Evolutionary conservation across 2,888 invertebrate species (phyloP).

Genomic region (Leptarthrus brevirostris): DNA sequence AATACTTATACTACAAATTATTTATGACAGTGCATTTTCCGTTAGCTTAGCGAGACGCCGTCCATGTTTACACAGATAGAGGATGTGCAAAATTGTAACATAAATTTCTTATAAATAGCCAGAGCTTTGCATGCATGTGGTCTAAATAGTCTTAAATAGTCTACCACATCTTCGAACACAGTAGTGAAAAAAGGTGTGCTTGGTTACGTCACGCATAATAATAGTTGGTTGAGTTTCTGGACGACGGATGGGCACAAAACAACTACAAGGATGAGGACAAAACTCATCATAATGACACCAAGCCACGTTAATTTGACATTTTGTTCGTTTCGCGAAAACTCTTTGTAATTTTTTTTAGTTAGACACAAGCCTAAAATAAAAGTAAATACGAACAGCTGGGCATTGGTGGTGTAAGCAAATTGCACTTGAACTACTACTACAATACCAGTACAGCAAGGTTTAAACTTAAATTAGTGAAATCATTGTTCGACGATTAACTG

Average conservation of each 20-base stretch:
- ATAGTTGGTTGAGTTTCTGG: not conserved
- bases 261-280: not conserved
- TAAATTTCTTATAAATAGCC: not conserved
- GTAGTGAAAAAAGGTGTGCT: not conserved
- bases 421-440: too few relatives aligned
- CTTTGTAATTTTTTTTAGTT: not conserved
- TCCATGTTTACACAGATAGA: not conserved
- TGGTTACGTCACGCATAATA: not conserved
- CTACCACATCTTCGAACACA: not conserved
- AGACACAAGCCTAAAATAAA: not conserved
- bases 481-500: too few relatives aligned
- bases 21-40: constrained; percentile 28
- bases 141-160: constrained; percentile 1
- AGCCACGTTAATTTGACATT: not conserved
- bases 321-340: not conserved
- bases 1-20: constrained; percentile 12
- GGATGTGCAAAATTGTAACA: constrained; percentile 21
- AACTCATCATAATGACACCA: not conserved
- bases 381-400: not conserved
- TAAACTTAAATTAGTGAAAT: too few relatives aligned
- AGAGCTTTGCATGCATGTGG: not conserved
- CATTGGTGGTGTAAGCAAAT: too few relatives aligned
- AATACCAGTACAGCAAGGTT: too few relatives aligned
- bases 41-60: constrained; percentile 3
- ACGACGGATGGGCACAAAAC: not conserved